Evolutionary conservation across 2,797 vertebrate genomes (phyloP).

Genomic region (Rhinatrema bivittatum): DNA sequence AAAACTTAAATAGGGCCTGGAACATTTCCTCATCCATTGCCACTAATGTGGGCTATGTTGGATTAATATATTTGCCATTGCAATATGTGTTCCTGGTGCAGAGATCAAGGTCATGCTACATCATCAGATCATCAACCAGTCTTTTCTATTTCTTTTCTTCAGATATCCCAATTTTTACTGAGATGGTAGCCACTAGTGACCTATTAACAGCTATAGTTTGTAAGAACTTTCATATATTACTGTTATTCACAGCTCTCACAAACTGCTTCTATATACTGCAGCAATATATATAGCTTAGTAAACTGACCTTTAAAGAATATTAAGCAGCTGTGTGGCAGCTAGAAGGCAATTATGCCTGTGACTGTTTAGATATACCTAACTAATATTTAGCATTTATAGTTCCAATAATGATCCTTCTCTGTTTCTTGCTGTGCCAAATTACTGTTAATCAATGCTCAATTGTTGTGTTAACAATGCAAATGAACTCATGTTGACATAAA

Average conservation of each 20-base stretch:
- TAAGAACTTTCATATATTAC: constrained; percentile 49
- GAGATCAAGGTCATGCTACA: constrained; percentile 34
- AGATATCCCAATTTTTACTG: constrained; percentile 30
- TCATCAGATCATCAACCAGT: constrained; percentile 18
- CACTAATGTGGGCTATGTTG: constrained; percentile 27
- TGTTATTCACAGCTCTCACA: constrained; percentile 18
- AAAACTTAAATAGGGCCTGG: constrained; percentile 29
- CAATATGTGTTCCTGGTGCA: constrained; percentile 12
- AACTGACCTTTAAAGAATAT: constrained; percentile 30
- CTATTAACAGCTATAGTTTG: constrained; percentile 58
- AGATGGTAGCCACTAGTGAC: constrained; percentile 39
- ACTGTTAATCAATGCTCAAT: constrained; percentile 5
- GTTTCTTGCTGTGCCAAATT: constrained; percentile 16
- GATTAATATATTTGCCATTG: constrained; percentile 48
- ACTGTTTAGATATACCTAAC: constrained; percentile 20
- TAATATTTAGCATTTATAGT: constrained; percentile 29
- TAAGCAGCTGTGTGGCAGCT: constrained; percentile 22
- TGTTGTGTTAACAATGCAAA: constrained; percentile 28
- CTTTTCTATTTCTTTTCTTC: constrained; percentile 22
- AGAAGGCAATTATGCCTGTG: constrained; percentile 28
- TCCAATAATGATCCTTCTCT: constrained; percentile 13
- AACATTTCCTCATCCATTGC: constrained; percentile 31
- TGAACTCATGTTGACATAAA: constrained; percentile 24
- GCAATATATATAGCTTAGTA: constrained; percentile 12
- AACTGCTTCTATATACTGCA: constrained; percentile 10